phyloP scores from a whole-genome alignment of 2,888 invertebrate species.

The Mythimna vitellina region DNA sequence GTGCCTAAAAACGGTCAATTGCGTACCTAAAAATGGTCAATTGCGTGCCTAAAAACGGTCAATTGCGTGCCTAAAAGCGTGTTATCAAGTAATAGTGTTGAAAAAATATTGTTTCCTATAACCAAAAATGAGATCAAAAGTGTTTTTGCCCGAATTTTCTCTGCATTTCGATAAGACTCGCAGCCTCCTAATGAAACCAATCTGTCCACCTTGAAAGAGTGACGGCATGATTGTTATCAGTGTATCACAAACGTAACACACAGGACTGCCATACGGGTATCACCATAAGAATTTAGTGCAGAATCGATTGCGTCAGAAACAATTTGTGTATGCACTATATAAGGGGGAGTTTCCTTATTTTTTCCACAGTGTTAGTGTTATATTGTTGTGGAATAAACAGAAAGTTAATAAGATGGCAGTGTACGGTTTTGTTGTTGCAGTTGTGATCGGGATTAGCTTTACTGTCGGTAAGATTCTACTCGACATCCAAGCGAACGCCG shows the following conservation, averaged over 20 bases:
- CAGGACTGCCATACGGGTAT: constrained; percentile 71
- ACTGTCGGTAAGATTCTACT: constrained; percentile 54
- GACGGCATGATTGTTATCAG: constrained; percentile 22
- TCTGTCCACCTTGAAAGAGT: constrained; percentile 37
- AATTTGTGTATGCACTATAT: constrained; percentile 51
- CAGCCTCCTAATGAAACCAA: not conserved
- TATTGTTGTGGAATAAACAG: constrained; percentile 19
- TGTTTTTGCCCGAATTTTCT: too few relatives aligned
- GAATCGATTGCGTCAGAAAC: constrained; percentile 62
- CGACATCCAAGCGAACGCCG: too few relatives aligned
- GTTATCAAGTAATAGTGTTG: too few relatives aligned
- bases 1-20: too few relatives aligned
- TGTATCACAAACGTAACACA: constrained; percentile 31
- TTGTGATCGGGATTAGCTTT: constrained; percentile 43
- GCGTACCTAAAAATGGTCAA: too few relatives aligned
- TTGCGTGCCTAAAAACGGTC: too few relatives aligned
- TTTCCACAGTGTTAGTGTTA: constrained; percentile 42
- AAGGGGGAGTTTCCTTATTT: constrained; percentile 33
- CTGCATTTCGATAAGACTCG: too few relatives aligned
- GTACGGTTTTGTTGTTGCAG: constrained; percentile 14
- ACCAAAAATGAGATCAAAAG: too few relatives aligned
- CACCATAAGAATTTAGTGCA: constrained; percentile 76
- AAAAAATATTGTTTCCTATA: too few relatives aligned
- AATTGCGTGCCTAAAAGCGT: too few relatives aligned
- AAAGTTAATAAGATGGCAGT: constrained; percentile 44